These are phyloP conservation scores for Rallus crepitans DNA, from an alignment of 2,797 vertebrate genomes.

Conservation along the genomic window DNA sequence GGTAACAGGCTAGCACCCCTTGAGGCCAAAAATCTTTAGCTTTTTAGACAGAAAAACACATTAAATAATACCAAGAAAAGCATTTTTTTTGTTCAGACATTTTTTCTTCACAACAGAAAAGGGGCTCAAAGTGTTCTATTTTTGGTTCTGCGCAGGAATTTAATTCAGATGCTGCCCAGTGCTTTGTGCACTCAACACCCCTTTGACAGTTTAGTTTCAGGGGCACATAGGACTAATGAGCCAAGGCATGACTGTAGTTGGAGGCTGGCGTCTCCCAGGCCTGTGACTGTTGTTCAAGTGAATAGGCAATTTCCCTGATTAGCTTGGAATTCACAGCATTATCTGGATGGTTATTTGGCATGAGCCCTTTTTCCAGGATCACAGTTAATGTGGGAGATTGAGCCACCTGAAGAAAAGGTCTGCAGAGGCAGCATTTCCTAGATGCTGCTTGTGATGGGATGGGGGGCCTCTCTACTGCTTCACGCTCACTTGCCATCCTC, in stretches of 20 bases:
- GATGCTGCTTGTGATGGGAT: neutral
- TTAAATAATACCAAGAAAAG: constrained; percentile 72
- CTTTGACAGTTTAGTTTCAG: constrained; percentile 70
- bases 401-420: constrained; percentile 60
- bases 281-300: constrained; percentile 49
- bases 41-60: constrained; percentile 71
- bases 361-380: constrained; percentile 38
- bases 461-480: neutral
- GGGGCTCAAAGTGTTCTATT: constrained; percentile 65
- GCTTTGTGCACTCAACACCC: constrained; percentile 42
- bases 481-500: neutral
- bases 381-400: neutral
- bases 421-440: neutral
- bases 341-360: constrained; percentile 40
- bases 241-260: constrained; percentile 49
- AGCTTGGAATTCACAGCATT: constrained; percentile 62
- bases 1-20: constrained; percentile 80
- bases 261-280: constrained; percentile 51
- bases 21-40: constrained; percentile 75
- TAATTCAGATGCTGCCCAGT: constrained; percentile 65
- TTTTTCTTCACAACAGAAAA: constrained; percentile 39
- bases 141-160: constrained; percentile 54
- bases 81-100: constrained; percentile 40
- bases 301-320: constrained; percentile 64
- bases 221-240: constrained; percentile 58